Evolutionary conservation across 2,113 vertebrate genomes (phyloP), one percentile per base, ranked within the genome.

Genomic region (Holacanthus passer): DNA sequence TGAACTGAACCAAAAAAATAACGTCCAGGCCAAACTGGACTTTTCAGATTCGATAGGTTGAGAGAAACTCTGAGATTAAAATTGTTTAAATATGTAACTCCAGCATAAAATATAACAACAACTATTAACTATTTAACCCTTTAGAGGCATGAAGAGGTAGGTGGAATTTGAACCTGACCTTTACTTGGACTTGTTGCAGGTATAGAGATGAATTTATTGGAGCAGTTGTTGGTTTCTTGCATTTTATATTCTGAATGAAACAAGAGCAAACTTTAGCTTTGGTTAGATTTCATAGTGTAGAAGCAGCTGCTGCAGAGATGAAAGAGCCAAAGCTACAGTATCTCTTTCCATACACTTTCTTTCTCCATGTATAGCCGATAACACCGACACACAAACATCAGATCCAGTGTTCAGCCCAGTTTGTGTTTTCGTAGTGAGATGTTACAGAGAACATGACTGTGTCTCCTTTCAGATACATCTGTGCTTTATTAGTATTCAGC

Each of bases 401-500:
- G 39, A 29, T 59, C 27, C 14, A 3, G 22, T 67, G 29, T 48
- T 10, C n/a, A 59, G 27, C 39, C 78, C 53, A 19, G 32, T 52
- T 19, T 73, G 7, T 67, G 27, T 55, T 20, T 1, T 39, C 52
- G 50, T 35, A 31, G 62, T 64, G 35, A 78, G 9, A 74, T 31
- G 32, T 72, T 78, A 45, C 56, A 47, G 52, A 32, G 74, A 73
- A 43, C 55, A 27, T 63, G 37, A 52, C 3, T 68, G 63, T 16
- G 24, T 52, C 31, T 83, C 32, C 60, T 76, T 4, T 37, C 32
- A 56, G 12, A 39, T 64, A 0, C 29, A 31, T 69, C 60, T 76
- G 43, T 24, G 63, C 37, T 39, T 55, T 52, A 66, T 88, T 50
- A 73, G 68, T 64, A 83, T 90, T 81, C 82, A 78, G 67, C 72